phyloP scores from a whole-genome alignment of 2,113 vertebrate genomes.

The Cettia cetti region DNA sequence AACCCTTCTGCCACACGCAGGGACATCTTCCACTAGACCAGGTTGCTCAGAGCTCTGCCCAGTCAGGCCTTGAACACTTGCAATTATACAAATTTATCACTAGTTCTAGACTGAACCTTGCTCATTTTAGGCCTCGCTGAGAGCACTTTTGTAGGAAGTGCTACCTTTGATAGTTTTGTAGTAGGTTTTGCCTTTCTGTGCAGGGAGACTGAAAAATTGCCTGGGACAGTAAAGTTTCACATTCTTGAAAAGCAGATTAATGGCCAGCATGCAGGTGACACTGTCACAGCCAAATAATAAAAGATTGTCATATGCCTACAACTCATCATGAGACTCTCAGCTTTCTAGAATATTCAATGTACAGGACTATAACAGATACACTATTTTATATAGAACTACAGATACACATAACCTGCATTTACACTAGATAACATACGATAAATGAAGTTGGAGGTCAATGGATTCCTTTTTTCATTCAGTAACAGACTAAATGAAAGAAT shows the following conservation, averaged over 20 bases:
- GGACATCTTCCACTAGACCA: background rate
- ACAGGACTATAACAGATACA: background rate
- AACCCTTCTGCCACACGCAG: background rate
- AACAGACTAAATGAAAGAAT: background rate
- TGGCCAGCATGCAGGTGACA: background rate
- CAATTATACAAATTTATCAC: background rate
- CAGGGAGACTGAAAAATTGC: background rate
- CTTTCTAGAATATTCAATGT: background rate
- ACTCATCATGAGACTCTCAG: background rate
- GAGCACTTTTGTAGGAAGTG: background rate
- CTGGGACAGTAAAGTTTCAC: background rate
- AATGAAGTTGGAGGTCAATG: background rate
- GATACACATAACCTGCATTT: background rate
- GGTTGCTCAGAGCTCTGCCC: background rate
- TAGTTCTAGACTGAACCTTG: background rate
- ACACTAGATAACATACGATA: background rate
- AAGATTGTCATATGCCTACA: background rate
- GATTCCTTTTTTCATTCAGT: background rate
- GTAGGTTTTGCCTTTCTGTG: background rate
- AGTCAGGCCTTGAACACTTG: background rate
- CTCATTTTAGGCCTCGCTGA: background rate
- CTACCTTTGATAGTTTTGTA: background rate
- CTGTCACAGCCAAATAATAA: background rate
- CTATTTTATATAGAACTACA: background rate
- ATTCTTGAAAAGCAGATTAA: background rate